phyloP scores from a whole-genome alignment of 2,113 vertebrate species.

The Hiodon tergisus region DNA sequence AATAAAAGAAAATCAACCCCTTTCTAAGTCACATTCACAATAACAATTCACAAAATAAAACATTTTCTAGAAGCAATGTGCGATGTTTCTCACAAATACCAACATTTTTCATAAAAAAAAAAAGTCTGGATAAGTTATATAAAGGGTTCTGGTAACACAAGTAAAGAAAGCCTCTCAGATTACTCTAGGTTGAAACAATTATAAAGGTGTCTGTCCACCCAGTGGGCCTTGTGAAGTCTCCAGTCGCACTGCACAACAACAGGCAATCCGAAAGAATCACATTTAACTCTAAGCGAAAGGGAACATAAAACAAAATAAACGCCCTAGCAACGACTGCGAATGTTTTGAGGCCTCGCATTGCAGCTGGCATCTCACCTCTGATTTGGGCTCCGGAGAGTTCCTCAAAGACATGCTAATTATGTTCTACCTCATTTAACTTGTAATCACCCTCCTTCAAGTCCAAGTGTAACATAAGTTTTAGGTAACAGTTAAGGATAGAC shows the following conservation, averaged over 20 bases:
- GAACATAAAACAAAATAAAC: conserved; percentile 28
- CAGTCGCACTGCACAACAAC: conserved; percentile 10
- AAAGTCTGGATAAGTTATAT: too few relatives aligned
- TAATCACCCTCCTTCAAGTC: conserved; percentile 17
- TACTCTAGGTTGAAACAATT: conserved; percentile 10
- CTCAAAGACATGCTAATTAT: conserved; percentile 30
- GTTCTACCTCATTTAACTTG: conserved; percentile 32
- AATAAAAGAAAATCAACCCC: conserved; percentile 23
- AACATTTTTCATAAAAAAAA: too few relatives aligned
- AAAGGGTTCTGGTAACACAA: too few relatives aligned
- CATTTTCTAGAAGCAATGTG: conserved; percentile 24
- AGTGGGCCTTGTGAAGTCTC: background rate
- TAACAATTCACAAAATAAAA: background rate
- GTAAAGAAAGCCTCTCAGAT: background rate
- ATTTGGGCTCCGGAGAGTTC: conserved; percentile 28
- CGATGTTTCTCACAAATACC: too few relatives aligned
- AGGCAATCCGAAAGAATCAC: conserved; percentile 18
- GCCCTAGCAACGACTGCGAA: conserved; percentile 27
- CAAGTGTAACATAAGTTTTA: conserved; percentile 21
- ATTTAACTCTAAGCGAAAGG: conserved; percentile 28
- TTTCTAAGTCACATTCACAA: conserved; percentile 17
- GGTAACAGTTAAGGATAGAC: background rate
- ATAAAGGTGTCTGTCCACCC: conserved; percentile 13
- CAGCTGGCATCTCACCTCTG: conserved; percentile 31
- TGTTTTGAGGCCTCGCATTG: conserved; percentile 28